These are phyloP conservation scores for Epicampocera succincta DNA, from an alignment of 2,888 invertebrate species.

Conservation along the genomic window DNA sequence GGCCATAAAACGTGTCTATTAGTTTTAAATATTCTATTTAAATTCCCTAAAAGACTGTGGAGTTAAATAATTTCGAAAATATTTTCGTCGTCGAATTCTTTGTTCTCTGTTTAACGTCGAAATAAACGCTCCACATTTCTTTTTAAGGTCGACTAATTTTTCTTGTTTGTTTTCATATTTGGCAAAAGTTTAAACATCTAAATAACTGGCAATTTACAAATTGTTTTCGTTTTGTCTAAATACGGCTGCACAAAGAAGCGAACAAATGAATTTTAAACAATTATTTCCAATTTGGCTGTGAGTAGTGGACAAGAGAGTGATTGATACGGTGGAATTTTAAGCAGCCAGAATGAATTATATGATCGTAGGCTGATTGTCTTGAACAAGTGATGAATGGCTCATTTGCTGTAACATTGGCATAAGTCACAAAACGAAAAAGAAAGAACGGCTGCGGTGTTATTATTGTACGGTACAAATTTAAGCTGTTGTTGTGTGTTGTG, in stretches of 20 bases:
- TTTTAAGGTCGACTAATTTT: constrained; percentile 40
- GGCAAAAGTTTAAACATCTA: constrained; percentile 38
- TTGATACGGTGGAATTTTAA: constrained; percentile 27
- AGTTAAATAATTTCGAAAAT: not conserved
- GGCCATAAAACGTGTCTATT: too few relatives aligned
- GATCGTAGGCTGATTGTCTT: too few relatives aligned
- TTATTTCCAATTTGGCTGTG: constrained; percentile 52
- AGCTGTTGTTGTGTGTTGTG: too few relatives aligned
- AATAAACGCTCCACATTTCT: constrained; percentile 10
- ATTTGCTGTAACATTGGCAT: too few relatives aligned
- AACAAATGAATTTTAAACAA: constrained; percentile 30
- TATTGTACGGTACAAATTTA: too few relatives aligned
- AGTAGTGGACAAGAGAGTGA: constrained; percentile 12
- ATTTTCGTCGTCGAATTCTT: constrained; percentile 42
- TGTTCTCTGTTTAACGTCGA: not conserved
- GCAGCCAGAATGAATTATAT: not conserved
- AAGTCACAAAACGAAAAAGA: too few relatives aligned
- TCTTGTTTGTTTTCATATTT: not conserved
- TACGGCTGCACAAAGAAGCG: constrained; percentile 36
- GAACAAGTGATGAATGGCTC: too few relatives aligned
- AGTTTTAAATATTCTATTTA: too few relatives aligned
- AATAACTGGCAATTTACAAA: constrained; percentile 49
- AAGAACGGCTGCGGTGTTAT: too few relatives aligned
- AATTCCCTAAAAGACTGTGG: too few relatives aligned
- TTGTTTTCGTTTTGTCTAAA: constrained; percentile 35